Base-by-base conservation (phyloP, 2,888 invertebrate genomes). In the Harpalus rufipes region DNA sequence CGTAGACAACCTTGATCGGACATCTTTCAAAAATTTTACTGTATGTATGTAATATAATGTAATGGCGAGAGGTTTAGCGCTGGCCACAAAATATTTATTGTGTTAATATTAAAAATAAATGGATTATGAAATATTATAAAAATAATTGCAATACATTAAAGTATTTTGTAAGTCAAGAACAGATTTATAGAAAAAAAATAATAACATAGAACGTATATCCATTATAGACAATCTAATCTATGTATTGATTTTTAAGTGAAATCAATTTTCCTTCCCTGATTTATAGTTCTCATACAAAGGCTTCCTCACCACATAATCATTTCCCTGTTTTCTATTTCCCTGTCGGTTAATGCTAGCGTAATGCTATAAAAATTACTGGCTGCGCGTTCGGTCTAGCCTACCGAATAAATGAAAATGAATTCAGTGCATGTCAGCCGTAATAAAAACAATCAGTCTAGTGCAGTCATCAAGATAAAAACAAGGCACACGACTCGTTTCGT, bases 401-500 rank as follows among this genome's bases (percentile, higher is more conserved):
- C 32, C 8, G 44, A 44, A 44, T 74, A 44, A 74, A 74, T 14
- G 41, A 44, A 74, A 74, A 74, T 41, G 18, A 74, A 74, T 74
- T 14, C 72, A 74, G 44, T 74, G 41, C 72, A 74, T 74, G 72
- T 41, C 25, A 18, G 44, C 14, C 18, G 72, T 25, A 74, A 74
- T 74, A 74, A 74, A 74, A 74, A 74, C 32, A 68, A 68, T 68
- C 68, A 68, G 10, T 68, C 68, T 51, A 51, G 44, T 51, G 18
- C 25, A 14, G 16, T 21, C 44, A 74, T 74, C 72, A 44, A 74
- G 72, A 74, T 74, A 74, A 74, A 74, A 74, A 44, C 72, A 72
- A 72, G 51, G 41, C 72, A 74, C 72, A 14, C 68, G n/a, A 51
- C 51, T 58, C 59, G 8, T 76, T 59, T 76, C 83, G 83, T 83